Evolutionary conservation across 2,888 invertebrate species (phyloP).

Genomic region (Habroteleia sp.): DNA sequence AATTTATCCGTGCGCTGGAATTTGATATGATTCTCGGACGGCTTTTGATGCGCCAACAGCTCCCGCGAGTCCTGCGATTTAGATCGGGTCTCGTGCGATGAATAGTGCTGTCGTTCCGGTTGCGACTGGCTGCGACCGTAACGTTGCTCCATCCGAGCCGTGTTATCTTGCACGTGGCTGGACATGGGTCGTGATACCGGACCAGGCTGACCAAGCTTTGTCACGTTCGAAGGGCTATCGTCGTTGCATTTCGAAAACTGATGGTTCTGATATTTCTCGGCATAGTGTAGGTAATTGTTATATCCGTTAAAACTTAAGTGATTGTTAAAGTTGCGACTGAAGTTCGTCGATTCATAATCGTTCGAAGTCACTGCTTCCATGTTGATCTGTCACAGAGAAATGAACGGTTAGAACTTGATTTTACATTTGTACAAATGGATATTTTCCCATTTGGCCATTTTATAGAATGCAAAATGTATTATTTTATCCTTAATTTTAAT

Average conservation of each 20-base stretch:
- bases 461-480: too few species aligned
- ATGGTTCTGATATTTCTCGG: constrained; percentile 74
- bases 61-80: constrained; percentile 77
- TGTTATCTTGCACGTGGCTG: constrained; percentile 66
- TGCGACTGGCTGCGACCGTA: constrained; percentile 75
- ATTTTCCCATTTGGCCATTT: too few species aligned
- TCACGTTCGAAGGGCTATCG: constrained; percentile 69
- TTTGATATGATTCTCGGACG: constrained; percentile 71
- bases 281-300: constrained; percentile 77
- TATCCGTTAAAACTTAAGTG: constrained; percentile 76
- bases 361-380: constrained; percentile 82
- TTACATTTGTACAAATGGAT: too few species aligned
- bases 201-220: constrained; percentile 13
- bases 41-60: constrained; percentile 73
- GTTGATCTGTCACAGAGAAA: constrained; percentile 81
- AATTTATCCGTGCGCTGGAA: constrained; percentile 70
- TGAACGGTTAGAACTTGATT: too few species aligned
- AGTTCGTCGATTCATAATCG: constrained; percentile 80
- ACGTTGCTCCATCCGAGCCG: constrained; percentile 69
- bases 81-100: constrained; percentile 73
- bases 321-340: constrained; percentile 74
- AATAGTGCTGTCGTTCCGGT: constrained; percentile 75
- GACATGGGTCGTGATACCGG: constrained; percentile 54
- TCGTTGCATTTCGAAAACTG: constrained; percentile 73
- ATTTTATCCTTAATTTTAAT: too few species aligned